Evolutionary conservation across 2,888 invertebrate species (phyloP), one percentile per base, ranked within the genome.

Genomic region (Limnephilus auricula): DNA sequence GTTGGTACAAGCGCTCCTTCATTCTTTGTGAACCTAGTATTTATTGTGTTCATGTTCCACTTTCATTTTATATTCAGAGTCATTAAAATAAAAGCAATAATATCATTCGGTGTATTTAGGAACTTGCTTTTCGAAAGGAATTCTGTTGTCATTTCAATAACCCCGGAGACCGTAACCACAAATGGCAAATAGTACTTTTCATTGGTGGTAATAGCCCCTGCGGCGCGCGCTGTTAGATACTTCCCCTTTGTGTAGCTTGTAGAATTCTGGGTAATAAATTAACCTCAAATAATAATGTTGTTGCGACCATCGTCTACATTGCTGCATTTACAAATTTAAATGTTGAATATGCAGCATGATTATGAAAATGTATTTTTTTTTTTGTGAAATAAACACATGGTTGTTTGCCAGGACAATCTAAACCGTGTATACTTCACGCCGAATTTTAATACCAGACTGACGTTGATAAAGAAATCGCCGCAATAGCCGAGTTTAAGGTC

Each of bases 161-260:
- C 18, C 25, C n/a, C 82, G 82, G 25, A 37, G 82, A 82, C 37
- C 34, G 12, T 82, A 32, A 82, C 85, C 85, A 45, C 85, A 2
- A 85, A 40, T 30, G 30, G 85, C 85, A 2, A 85, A 40, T 30
- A 40, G 18, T 45, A 30, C 30, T 13, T 30, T 85, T 15, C n/a
- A 85, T 85, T 85, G 30, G 30, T n/a, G 85, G 85, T 45, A 45
- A 85, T n/a, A 6, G n/a, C n/a, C 25, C 34, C 12, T n/a, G 45
- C 40, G 34, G 45, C 2, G 40, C 40, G n/a, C 45, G 15, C 31
- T 31, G 12, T 5, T 1, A n/a, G n/a, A n/a, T n/a, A 85, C n/a
- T 40, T 30, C 85, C 2, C 82, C 34, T 82, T 34, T 34, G 15
- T 82, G 34, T 45, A 45, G 15, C 12, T 82, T 82, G 34, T 82